A percentile compares a stretch with the other conserved stretches of the same genome.
Evolutionary conservation across 2,113 vertebrate species (phyloP).

Genomic region (Eurystomus gularis): DNA sequence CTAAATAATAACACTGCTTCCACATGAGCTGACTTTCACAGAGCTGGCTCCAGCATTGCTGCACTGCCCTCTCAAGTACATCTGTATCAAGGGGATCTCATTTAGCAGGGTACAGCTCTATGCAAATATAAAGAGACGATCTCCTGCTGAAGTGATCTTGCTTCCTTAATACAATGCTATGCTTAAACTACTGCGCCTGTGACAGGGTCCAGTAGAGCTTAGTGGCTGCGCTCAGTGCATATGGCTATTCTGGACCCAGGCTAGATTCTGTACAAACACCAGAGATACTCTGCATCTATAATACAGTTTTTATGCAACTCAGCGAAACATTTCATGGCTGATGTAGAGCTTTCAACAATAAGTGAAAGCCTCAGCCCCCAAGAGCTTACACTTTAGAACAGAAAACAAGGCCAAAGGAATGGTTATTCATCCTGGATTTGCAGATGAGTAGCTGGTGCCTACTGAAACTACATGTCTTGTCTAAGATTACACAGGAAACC

Average conservation of each 20-base stretch:
- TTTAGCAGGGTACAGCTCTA: neutral
- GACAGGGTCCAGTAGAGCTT: neutral
- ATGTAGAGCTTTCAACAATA: conserved; percentile 24
- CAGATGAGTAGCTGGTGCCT: conserved; percentile 37
- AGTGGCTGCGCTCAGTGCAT: neutral
- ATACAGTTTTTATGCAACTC: conserved; percentile 17
- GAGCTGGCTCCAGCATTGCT: neutral
- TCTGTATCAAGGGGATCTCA: neutral
- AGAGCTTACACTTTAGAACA: conserved; percentile 45
- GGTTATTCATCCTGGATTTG: conserved; percentile 28
- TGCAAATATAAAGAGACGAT: neutral
- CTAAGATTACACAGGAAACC: neutral
- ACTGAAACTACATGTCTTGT: neutral
- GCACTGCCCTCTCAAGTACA: neutral
- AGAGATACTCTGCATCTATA: neutral
- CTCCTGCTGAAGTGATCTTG: neutral
- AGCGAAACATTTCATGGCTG: conserved; percentile 8
- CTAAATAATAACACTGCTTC: neutral
- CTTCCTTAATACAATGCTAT: neutral
- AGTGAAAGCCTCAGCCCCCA: conserved; percentile 2
- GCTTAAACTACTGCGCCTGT: neutral
- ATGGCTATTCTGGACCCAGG: neutral
- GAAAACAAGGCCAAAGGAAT: conserved; percentile 46
- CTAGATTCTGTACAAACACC: conserved; percentile 18
- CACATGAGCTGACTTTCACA: neutral